Evolutionary conservation across 2,888 invertebrate species (phyloP), one percentile per base, ranked within the genome.

Genomic region (Pollenia griseotomentosa): DNA sequence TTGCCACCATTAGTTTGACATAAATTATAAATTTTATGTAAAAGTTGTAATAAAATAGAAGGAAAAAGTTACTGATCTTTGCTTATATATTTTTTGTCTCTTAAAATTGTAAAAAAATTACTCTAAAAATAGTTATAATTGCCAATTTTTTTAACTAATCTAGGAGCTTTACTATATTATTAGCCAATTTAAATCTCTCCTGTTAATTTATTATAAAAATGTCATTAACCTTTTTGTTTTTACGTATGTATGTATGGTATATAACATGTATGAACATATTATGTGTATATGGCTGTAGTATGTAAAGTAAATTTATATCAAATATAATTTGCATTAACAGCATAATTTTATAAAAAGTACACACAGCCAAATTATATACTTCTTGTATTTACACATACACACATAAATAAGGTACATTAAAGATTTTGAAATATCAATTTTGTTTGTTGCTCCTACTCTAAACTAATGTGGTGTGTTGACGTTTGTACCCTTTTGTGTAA

Each of bases 281-380:
- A 19, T 19, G 19, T 2, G 19, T 2, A 19, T 51, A 14, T 68
- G 73, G 33, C 33, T 33, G 33, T 33, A 33, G 33, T 33, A 33
- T 74, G 44, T 42, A 48, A 63, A 73, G 53, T 46, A 81, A 78
- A 81, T 83, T 86, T 80, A 80, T 83, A 66, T 77, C 80, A 83
- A 83, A 87, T 84, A 84, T 84, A 84, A 87, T 87, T 84, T 87
- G 61, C 80, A 87, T 77, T 81, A 78, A 70, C 78, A 79, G 61
- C 46, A 68, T 74, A 80, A 84, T 74, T 84, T 73, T 61, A 84
- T 79, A 84, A 46, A 73, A 79, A 84, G 53, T 55, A 53, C 19
- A 83, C 55, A 61, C 33, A 78, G 4, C 2, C 23, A 73, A 19
- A 23, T 14, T 6, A 33, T 33, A 46, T 33, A 46, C 14, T 6